These are phyloP conservation scores for Epinephelus coioides DNA, from an alignment of 2,797 vertebrate genomes.

Conservation along the genomic window DNA sequence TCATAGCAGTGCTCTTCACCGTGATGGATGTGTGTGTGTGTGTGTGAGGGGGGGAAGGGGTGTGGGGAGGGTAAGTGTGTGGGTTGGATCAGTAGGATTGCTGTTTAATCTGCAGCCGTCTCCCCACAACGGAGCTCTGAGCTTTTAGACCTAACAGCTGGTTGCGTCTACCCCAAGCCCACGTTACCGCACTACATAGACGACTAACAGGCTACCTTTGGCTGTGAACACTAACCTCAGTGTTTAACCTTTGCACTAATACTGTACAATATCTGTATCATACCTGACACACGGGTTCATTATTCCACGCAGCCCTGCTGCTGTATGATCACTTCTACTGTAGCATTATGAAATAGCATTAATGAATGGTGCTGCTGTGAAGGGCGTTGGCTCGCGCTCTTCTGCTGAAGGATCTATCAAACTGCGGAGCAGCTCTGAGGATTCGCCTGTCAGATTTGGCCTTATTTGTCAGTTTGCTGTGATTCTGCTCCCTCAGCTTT, in stretches of 20 bases:
- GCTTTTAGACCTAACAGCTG: conserved; percentile 76
- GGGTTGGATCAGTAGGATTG: conserved; percentile 78
- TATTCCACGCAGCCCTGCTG: conserved; percentile 12
- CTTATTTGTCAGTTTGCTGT: conserved; percentile 79
- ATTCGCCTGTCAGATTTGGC: conserved; percentile 79
- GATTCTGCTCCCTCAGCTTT: conserved; percentile 78
- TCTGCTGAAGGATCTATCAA: conserved; percentile 72
- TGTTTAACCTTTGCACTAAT: conserved; percentile 18
- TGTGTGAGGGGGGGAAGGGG: conserved; percentile 14
- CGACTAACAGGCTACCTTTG: conserved; percentile 23
- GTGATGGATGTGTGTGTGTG: conserved; percentile 50
- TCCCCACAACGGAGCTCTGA: conserved; percentile 61
- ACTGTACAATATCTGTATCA: background rate
- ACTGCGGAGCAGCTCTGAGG: conserved; percentile 59
- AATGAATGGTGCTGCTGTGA: conserved; percentile 37
- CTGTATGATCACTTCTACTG: conserved; percentile 37
- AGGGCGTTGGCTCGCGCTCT: conserved; percentile 67
- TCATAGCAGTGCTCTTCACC: conserved; percentile 46
- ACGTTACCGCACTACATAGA: conserved; percentile 18
- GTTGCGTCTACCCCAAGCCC: conserved; percentile 36
- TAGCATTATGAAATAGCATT: conserved; percentile 57
- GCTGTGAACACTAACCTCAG: conserved; percentile 2
- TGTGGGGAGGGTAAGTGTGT: conserved; percentile 48
- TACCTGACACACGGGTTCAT: conserved; percentile 4
- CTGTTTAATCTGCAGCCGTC: conserved; percentile 78